Evolutionary conservation across 1,140 invertebrate species (phyloP).

Genomic region (Chionoecetes opilio): DNA sequence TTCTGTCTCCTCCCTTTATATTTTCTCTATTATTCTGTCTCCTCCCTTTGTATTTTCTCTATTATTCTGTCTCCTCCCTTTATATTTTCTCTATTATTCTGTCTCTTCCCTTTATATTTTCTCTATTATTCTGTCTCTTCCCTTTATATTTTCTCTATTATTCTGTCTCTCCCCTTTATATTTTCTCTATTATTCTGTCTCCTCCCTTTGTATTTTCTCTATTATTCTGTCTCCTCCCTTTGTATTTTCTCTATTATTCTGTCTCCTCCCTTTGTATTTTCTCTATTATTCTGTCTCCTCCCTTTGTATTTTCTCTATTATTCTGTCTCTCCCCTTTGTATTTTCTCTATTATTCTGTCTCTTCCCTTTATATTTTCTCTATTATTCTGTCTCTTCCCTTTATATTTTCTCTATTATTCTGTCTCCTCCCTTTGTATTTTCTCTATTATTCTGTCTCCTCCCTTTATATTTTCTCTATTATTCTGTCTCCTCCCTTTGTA

Average conservation of each 20-base stretch:
- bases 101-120: not conserved
- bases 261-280: not conserved
- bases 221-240: not conserved
- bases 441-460: too few relatives aligned
- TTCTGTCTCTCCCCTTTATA: not conserved
- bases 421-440: not conserved
- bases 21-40: conserved; percentile 5
- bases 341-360: conserved; percentile 5
- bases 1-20: too few relatives aligned
- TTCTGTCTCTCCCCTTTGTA: too few relatives aligned
- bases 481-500: not conserved
- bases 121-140: too few relatives aligned
- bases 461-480: not conserved
- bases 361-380: not conserved
- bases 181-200: too few relatives aligned
- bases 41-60: not conserved
- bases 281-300: not conserved
- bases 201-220: not conserved
- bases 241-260: too few relatives aligned
- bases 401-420: not conserved
- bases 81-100: not conserved
- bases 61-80: too few relatives aligned
- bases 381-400: too few relatives aligned
- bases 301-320: not conserved
- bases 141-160: not conserved